phyloP scores from a whole-genome alignment of 2,888 invertebrate genomes.

The Ectemnius lituratus region DNA sequence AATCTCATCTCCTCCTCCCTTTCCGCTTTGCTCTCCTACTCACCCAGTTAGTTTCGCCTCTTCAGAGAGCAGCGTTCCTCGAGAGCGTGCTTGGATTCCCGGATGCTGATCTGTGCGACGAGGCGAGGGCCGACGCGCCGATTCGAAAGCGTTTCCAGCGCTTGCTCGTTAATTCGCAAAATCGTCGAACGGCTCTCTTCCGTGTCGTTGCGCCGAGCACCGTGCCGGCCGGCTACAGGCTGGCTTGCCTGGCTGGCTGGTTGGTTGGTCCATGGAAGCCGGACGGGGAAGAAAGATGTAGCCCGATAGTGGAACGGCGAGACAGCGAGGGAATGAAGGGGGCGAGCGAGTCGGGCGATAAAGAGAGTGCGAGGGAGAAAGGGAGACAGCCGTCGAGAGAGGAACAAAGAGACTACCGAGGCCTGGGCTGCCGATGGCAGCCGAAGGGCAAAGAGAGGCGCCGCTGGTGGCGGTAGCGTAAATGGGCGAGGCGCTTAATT shows the following conservation, averaged over 20 bases:
- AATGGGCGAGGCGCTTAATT: slow-evolving; percentile 65
- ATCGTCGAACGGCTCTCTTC: slow-evolving; percentile 59
- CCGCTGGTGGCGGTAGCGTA: slow-evolving; percentile 40
- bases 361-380: slow-evolving; percentile 6
- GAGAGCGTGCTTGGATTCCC: background rate
- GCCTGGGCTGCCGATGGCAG: slow-evolving; percentile 25
- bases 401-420: slow-evolving; percentile 9
- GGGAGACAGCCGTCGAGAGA: slow-evolving; percentile 15
- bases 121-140: slow-evolving; percentile 45
- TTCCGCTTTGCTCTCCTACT: slow-evolving; percentile 10
- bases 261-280: background rate
- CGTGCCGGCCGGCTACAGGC: too few relatives aligned
- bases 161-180: slow-evolving; percentile 59
- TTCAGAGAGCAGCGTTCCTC: background rate
- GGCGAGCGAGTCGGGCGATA: slow-evolving; percentile 10
- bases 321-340: background rate
- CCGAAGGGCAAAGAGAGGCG: slow-evolving; percentile 4
- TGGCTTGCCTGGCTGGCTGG: too few relatives aligned
- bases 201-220: slow-evolving; percentile 52
- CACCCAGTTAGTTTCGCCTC: background rate
- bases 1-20: slow-evolving; percentile 25
- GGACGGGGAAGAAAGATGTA: background rate
- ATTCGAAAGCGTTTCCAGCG: slow-evolving; percentile 45
- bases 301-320: background rate
- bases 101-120: slow-evolving; percentile 37